Base-by-base conservation (phyloP, 2,113 vertebrate species). In the Spermophilus dauricus region DNA sequence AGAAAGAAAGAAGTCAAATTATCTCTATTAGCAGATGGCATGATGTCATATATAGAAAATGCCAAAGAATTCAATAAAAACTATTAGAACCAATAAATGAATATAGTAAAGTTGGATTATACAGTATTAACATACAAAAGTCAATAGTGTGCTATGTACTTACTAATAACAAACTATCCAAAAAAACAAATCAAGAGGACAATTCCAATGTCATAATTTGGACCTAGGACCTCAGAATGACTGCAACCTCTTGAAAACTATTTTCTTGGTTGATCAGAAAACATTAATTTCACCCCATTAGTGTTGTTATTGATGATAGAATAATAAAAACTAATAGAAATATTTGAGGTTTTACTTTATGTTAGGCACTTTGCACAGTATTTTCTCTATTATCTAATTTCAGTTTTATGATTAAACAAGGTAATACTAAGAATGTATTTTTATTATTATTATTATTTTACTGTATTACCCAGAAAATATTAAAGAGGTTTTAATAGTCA, bases 221-320 rank as follows among this genome's bases (percentile, higher is more conserved):
- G 58, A 45, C 5, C 2, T 86, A 42, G 10, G n/a, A 34, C n/a
- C n/a, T 86, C 63, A 73, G 86, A 78, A 77, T 26, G 69, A 95
- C 30, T 48, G 78, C 58, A 73, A 12, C 7, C 10, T 86, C 61
- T 82, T 87, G 28, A 30, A 93, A 51, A 84, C 45, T 65, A 42
- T 63, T 95, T 89, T 82, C 78, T 89, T 94, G 8, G 77, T 30
- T 67, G 48, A 78, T 67, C 88, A 53, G 9, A n/a, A 18, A 75
- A 65, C 5, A 56, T 51, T 56, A 8, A 51, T 87, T 90, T 90
- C 17, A 63, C 83, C 11, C 48, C 80, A 48, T 30, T 30, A 34
- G 39, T 78, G 13, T 16, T 85, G 17, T 61, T 72, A 39, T 20
- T 92, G 24, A 80, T 86, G 48, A 48, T 70, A 61, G 32, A 96